Base-by-base conservation (phyloP, 2,888 invertebrate genomes). In the Lamellibrachia columna region DNA sequence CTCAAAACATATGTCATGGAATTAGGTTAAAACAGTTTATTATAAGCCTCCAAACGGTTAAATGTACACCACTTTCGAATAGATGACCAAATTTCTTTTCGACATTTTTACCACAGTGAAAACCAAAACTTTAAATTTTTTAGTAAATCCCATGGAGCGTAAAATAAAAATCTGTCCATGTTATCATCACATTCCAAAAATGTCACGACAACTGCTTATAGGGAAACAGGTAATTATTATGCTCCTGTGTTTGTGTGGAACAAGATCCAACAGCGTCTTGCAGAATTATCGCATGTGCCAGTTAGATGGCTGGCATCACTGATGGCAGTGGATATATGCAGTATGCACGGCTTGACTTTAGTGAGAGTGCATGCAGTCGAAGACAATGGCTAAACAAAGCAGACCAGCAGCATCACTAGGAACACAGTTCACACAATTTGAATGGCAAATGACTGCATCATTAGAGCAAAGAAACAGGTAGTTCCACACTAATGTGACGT, bases 1-100 rank as follows among this genome's bases (percentile, higher is more conserved):
- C 75, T 22, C 75, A 75, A 75, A 75, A 75, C 75, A 22, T 75
- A 75, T 15, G 75, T 75, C 75, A 75, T 75, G 75, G 75, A 75
- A 75, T 75, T 75, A 75, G 75, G n/a, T 22, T 75, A 75, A 75
- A 75, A 75, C 75, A 75, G 22, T 75, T 75, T 75, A 75, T 75
- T 75, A 75, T 15, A 75, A 75, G 75, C 75, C 75, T 75, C 75
- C 22, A 75, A 75, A 75, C n/a, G 75, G 75, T 15, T 60, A 60
- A 60, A 60, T 60, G 75, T 75, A 75, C 75, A 75, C 75, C 75
- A 75, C 22, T 75, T 75, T 22, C 22, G 15, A 75, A 75, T 15
- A 75, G 75, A 75, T 75, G 75, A 75, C 75, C 75, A 75, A 75
- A 75, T 75, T 75, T 75, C 15, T 75, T 75, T 75, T 75, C 11